These are phyloP conservation scores for roundworm (Caenorhabditis elegans) DNA, from an alignment of 1,140 invertebrate genomes.

Conservation along the genomic window DNA sequence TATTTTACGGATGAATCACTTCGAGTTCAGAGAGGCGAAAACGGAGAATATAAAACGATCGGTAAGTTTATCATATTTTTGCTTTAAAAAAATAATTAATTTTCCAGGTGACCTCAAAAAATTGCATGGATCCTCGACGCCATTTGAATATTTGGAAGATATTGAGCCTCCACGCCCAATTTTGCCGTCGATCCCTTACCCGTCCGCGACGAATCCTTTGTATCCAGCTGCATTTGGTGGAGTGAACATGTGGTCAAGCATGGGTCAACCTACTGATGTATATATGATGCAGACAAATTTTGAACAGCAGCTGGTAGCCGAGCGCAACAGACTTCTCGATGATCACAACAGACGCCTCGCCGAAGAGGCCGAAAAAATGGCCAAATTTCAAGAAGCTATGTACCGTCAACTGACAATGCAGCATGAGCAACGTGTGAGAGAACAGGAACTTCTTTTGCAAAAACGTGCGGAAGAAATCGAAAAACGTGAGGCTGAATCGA, in stretches of 20 bases:
- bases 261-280: neutral
- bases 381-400: conserved; percentile 5
- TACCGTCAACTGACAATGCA: neutral
- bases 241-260: conserved; percentile 1
- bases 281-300: neutral
- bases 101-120: neutral
- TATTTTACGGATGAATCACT: neutral
- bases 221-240: neutral
- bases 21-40: neutral
- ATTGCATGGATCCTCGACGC: neutral
- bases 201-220: neutral
- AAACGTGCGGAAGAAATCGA: neutral
- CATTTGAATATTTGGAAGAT: neutral
- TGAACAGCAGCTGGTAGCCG: neutral
- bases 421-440: neutral
- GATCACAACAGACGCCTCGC: neutral
- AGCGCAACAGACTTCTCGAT: neutral
- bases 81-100: neutral
- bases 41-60: neutral
- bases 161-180: neutral
- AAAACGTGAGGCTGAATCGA: neutral
- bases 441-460: neutral
- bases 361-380: neutral
- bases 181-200: neutral
- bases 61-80: neutral